These are phyloP conservation scores for Ptychoptera albimana DNA, from an alignment of 2,888 invertebrate genomes.

Conservation along the genomic window DNA sequence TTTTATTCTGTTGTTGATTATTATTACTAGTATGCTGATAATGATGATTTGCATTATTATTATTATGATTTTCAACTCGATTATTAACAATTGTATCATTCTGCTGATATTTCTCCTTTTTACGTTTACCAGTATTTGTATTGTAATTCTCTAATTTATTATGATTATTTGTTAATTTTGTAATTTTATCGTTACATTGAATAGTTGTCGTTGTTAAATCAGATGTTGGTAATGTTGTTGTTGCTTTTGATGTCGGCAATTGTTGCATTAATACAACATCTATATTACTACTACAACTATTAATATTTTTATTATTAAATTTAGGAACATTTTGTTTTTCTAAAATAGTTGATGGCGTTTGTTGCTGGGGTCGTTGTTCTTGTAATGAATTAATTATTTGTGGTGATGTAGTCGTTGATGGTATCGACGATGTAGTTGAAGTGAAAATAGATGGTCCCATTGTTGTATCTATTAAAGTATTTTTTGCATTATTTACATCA, in stretches of 20 bases:
- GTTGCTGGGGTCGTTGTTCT: constrained; percentile 1
- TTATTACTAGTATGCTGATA: not conserved
- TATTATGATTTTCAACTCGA: constrained; percentile 3
- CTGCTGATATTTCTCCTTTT: constrained; percentile 1
- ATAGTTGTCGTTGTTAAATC: not conserved
- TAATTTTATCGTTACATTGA: not conserved
- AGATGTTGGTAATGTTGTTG: constrained; percentile 9
- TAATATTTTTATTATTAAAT: constrained; percentile 4
- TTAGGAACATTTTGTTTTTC: constrained; percentile 1
- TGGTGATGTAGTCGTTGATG: constrained; percentile 1
- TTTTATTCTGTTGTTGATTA: constrained; percentile 9
- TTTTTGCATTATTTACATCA: not conserved
- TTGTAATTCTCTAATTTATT: constrained; percentile 7
- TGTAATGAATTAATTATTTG: not conserved
- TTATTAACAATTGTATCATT: not conserved
- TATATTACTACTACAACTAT: constrained; percentile 9
- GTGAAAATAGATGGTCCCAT: not conserved
- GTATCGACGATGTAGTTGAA: not conserved
- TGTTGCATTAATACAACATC: constrained; percentile 4
- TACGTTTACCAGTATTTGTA: constrained; percentile 10
- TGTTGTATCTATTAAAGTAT: not conserved
- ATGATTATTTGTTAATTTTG: not conserved
- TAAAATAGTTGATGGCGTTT: not conserved
- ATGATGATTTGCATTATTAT: not conserved
- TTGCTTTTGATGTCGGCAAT: constrained; percentile 8